These are phyloP conservation scores for Zaprionus africanus DNA, from an alignment of 1,140 invertebrate species.

Conservation along the genomic window DNA sequence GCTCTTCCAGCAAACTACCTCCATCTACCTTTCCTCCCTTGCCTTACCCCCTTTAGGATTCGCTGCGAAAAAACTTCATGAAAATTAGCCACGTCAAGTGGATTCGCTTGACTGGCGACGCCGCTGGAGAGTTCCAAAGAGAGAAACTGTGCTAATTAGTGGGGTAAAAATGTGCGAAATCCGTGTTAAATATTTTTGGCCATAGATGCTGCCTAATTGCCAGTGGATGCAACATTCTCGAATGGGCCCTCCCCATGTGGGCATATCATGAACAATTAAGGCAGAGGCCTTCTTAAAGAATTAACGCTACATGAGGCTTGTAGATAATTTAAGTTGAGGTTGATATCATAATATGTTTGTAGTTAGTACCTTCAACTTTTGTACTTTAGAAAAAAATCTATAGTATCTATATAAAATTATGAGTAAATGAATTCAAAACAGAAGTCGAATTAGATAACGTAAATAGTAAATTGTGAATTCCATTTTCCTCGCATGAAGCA, in stretches of 20 bases:
- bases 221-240: not conserved
- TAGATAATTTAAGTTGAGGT: not conserved
- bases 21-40: not conserved
- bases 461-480: not conserved
- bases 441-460: not conserved
- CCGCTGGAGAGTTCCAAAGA: constrained; percentile 3
- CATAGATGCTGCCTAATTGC: constrained; percentile 15
- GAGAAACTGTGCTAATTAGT: constrained; percentile 47
- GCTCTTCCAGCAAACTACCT: too few relatives aligned
- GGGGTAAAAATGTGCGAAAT: constrained; percentile 39
- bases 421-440: not conserved
- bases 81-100: constrained; percentile 40
- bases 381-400: too few relatives aligned
- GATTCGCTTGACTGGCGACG: constrained; percentile 13
- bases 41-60: not conserved
- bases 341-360: not conserved
- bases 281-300: not conserved
- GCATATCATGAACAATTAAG: not conserved
- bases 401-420: too few relatives aligned
- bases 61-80: constrained; percentile 14
- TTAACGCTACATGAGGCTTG: not conserved
- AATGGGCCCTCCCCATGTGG: not conserved
- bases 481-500: not conserved
- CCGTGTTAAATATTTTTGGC: constrained; percentile 54
- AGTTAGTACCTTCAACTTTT: too few relatives aligned